Percentiles rank a stretch among this genome's conserved stretches.
Conservation (phyloP, 2,113 vertebrate species). For the Bos taurus region ARS-UCD2.0 NC_037330.1:44881001-44881500, state of each 20-base stretch:
- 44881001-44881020: background rate
- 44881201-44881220: background rate
- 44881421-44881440: background rate
- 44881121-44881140: background rate
- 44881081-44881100: background rate
- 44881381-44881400: background rate
- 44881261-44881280: background rate
- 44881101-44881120: background rate
- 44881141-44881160: background rate
- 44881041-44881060: background rate
- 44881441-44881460: background rate
- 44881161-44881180: background rate
- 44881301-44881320: background rate
- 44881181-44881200: background rate
- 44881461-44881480: background rate
- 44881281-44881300: background rate
- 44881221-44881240: background rate
- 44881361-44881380: background rate
- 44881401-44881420: background rate
- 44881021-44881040: background rate
- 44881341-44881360: background rate
- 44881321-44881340: no score
- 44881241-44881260: background rate
- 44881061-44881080: background rate
- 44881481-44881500: background rate